These are phyloP conservation scores for Australoheros facetus DNA, from an alignment of 2,797 vertebrate species.

Conservation along the genomic window DNA sequence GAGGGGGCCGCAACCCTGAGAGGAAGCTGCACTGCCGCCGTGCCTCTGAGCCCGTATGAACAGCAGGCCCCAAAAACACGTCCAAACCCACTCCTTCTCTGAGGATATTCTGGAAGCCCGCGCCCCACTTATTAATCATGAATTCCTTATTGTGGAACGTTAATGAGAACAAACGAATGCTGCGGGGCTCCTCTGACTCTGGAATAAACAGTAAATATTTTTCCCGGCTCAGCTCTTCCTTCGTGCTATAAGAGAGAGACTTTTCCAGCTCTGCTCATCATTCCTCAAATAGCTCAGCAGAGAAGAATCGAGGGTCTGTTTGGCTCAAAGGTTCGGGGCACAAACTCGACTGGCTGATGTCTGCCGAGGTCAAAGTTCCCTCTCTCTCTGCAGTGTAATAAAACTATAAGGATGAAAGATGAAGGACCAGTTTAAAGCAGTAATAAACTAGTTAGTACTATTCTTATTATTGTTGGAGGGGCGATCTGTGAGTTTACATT, in stretches of 20 bases:
- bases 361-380: neutral
- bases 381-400: neutral
- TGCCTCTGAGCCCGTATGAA: neutral
- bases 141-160: neutral
- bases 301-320: neutral
- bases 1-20: neutral
- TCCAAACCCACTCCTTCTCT: neutral
- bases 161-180: neutral
- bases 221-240: neutral
- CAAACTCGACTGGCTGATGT: neutral
- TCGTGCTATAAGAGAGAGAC: neutral
- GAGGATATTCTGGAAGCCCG: neutral
- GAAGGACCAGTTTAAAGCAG: neutral
- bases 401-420: neutral
- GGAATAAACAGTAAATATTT: neutral
- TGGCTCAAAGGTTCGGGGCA: neutral
- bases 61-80: neutral
- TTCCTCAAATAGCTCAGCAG: neutral
- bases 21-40: neutral
- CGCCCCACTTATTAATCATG: neutral
- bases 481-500: neutral
- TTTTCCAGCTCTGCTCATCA: neutral
- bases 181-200: neutral
- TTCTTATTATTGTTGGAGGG: neutral
- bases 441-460: neutral